Evolutionary conservation across 2,888 invertebrate species (phyloP).

Genomic region (Andrena bucephala): DNA sequence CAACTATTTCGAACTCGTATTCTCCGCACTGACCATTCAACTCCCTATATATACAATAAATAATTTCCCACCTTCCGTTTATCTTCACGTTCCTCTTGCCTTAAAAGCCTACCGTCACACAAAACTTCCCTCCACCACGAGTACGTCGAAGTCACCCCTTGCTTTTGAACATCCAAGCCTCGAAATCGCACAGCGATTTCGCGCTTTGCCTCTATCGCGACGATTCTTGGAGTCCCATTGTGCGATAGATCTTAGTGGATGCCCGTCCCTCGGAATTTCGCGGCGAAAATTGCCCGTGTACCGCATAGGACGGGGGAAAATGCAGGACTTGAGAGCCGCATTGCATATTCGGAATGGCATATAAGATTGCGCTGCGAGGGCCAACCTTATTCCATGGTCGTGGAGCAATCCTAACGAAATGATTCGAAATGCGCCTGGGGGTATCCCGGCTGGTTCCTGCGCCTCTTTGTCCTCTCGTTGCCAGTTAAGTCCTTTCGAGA

Average conservation of each 20-base stretch:
- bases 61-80: no score
- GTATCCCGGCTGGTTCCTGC: neutral
- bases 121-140: no score
- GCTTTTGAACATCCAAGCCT: neutral
- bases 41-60: no score
- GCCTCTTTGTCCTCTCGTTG: neutral
- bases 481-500: slow-evolving; percentile 1
- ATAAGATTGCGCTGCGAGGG: slow-evolving; percentile 40
- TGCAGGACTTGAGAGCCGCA: slow-evolving; percentile 23
- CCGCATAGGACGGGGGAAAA: slow-evolving; percentile 19
- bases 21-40: no score
- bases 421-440: slow-evolving; percentile 17
- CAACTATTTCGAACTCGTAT: no score
- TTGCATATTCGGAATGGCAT: slow-evolving; percentile 51
- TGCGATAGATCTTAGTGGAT: slow-evolving; percentile 10
- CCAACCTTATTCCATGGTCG: slow-evolving; percentile 19
- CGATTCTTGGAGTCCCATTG: slow-evolving; percentile 7
- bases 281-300: slow-evolving; percentile 56
- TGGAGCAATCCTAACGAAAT: slow-evolving; percentile 25
- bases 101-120: no score
- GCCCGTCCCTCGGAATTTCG: slow-evolving; percentile 43
- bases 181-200: neutral
- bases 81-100: no score
- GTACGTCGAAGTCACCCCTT: neutral
- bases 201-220: neutral